Percentiles rank a stretch among this genome's conserved stretches.
phyloP scores from a whole-genome alignment of 2,113 vertebrate species.

The Trochalopteron elliotii region DNA sequence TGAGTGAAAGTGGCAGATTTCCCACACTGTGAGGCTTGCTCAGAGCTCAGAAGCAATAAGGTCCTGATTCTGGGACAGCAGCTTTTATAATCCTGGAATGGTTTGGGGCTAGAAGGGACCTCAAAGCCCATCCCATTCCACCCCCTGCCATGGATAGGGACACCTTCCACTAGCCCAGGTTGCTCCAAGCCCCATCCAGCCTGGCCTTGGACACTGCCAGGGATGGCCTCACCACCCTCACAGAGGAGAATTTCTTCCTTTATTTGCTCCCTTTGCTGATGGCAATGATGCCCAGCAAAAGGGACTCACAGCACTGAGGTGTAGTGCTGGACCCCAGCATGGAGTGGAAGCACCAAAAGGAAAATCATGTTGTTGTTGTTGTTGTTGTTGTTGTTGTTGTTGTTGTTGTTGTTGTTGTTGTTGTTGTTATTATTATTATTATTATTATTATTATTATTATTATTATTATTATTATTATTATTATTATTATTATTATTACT shows the following conservation, averaged over 20 bases:
- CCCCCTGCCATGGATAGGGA: background rate
- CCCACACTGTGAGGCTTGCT: background rate
- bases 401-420: too few relatives aligned
- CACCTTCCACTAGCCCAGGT: background rate
- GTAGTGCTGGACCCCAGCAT: background rate
- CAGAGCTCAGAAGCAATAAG: constrained; percentile 6
- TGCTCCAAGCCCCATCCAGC: rapidly evolving
- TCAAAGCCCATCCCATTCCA: background rate
- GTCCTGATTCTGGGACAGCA: background rate
- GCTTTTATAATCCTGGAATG: background rate
- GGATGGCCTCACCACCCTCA: background rate
- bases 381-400: too few relatives aligned
- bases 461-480: background rate
- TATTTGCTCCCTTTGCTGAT: background rate
- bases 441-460: background rate
- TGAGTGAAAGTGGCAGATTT: background rate
- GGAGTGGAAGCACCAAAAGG: background rate
- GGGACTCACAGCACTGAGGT: background rate
- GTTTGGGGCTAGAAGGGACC: background rate
- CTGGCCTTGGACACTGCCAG: background rate
- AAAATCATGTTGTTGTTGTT: too few relatives aligned
- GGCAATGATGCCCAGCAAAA: background rate
- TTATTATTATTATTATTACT: background rate
- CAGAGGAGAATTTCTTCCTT: background rate
- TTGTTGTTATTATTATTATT: background rate